Evolutionary conservation across 1,140 invertebrate genomes (phyloP).

Genomic region (Tetragonula clypearis): DNA sequence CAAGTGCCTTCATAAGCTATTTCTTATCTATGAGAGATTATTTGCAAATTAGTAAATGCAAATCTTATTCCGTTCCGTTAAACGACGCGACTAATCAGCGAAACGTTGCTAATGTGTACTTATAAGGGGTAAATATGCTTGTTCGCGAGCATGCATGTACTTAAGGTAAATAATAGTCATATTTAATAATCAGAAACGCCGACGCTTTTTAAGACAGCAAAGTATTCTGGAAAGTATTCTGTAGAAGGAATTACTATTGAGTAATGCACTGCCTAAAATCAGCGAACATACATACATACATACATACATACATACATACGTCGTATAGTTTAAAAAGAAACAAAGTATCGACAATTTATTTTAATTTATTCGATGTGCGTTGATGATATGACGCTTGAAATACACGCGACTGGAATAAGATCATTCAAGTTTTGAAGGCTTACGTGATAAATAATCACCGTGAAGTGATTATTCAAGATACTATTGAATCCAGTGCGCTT

Average conservation of each 20-base stretch:
- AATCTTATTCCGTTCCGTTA: not conserved
- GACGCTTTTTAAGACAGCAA: not conserved
- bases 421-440: not conserved
- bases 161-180: constrained; percentile 34
- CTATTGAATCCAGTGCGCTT: not conserved
- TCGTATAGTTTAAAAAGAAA: not conserved
- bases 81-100: not conserved
- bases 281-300: too few relatives aligned
- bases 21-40: not conserved
- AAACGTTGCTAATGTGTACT: not conserved
- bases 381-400: not conserved
- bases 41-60: not conserved
- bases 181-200: constrained; percentile 33
- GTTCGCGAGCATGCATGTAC: constrained; percentile 26
- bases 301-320: too few relatives aligned
- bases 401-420: too few relatives aligned
- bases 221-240: not conserved
- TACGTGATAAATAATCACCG: not conserved
- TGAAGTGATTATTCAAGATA: not conserved
- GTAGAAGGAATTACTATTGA: constrained; percentile 1
- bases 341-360: not conserved
- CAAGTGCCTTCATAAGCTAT: constrained; percentile 44
- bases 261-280: not conserved
- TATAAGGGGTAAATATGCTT: not conserved
- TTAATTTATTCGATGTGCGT: constrained; percentile 27